A percentile compares a stretch with the other conserved stretches of the same genome.
These are phyloP conservation scores for Trematomus loennbergii DNA, from an alignment of 2,113 vertebrate species.

Conservation along the genomic window DNA sequence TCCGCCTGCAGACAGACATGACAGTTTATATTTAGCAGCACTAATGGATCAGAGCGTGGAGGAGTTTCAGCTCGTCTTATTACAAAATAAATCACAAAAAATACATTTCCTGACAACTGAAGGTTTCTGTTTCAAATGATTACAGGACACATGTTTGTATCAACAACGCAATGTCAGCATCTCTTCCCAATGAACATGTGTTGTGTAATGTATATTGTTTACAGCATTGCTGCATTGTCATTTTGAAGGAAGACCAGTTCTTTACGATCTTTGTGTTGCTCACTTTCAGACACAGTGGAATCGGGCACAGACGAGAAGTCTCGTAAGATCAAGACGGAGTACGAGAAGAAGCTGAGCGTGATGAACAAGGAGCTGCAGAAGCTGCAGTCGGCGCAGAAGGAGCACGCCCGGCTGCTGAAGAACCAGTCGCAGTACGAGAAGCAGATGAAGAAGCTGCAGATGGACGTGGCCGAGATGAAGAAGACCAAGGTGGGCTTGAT, in stretches of 20 bases:
- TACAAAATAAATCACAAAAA: neutral
- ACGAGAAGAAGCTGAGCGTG: constrained; percentile 94
- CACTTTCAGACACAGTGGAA: constrained; percentile 89
- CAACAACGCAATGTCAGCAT: neutral
- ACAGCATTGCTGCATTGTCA: neutral
- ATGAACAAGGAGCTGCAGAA: constrained; percentile 98
- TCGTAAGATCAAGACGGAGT: constrained; percentile 93
- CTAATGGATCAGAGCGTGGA: constrained; percentile 37
- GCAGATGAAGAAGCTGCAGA: constrained; percentile 95
- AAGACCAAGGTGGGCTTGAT: constrained; percentile 92
- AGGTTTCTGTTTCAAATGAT: neutral
- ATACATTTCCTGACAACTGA: neutral
- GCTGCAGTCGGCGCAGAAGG: constrained; percentile 94
- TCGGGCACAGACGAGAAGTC: constrained; percentile 94
- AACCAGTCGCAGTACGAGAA: constrained; percentile 98
- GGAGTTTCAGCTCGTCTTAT: neutral
- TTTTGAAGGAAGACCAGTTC: neutral
- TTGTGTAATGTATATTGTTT: neutral
- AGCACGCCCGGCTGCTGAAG: constrained; percentile 95
- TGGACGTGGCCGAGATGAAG: constrained; percentile 97
- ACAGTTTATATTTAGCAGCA: constrained; percentile 18
- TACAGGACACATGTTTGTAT: neutral
- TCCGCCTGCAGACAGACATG: neutral
- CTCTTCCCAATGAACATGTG: neutral
- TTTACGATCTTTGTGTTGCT: neutral